A percentile compares a stretch with the other conserved stretches of the same genome.
Evolutionary conservation across 2,888 invertebrate species (phyloP).

Genomic region (Stenichneumon culpator): DNA sequence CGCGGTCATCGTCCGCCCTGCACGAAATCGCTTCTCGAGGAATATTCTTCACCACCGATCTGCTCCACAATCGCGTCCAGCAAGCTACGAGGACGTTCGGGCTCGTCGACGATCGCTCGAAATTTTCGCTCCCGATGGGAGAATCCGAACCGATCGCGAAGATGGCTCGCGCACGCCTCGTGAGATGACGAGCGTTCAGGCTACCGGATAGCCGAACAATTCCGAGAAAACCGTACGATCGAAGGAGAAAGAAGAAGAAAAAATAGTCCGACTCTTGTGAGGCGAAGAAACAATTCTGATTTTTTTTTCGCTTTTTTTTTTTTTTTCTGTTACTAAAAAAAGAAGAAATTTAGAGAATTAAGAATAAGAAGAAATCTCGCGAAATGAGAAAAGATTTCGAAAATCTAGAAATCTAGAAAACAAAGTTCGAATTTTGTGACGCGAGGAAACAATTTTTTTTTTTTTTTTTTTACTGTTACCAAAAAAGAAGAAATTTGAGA

Average conservation of each 20-base stretch:
- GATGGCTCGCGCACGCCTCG: slow-evolving; percentile 24
- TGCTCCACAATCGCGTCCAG: slow-evolving; percentile 26
- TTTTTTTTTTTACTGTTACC: background rate
- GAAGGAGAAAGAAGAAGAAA: background rate
- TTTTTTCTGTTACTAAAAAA: no score
- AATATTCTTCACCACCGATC: slow-evolving; percentile 22
- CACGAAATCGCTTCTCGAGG: background rate
- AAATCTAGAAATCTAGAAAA: no score
- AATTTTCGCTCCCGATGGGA: no score
- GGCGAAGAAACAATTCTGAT: background rate
- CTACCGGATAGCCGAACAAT: slow-evolving; percentile 80
- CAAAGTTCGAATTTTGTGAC: no score
- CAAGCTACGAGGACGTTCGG: no score
- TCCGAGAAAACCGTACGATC: slow-evolving; percentile 13
- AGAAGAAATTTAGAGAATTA: background rate
- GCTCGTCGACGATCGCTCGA: background rate
- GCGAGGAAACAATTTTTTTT: no score
- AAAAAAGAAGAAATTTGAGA: background rate
- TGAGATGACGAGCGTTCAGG: slow-evolving; percentile 82
- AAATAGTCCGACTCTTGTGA: background rate
- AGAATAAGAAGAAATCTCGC: no score
- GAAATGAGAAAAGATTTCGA: no score
- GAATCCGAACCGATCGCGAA: no score
- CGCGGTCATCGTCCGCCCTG: background rate
- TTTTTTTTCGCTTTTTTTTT: background rate